Evolutionary conservation across 2,888 invertebrate species (phyloP).

Genomic region (Iselma pallidipennis): DNA sequence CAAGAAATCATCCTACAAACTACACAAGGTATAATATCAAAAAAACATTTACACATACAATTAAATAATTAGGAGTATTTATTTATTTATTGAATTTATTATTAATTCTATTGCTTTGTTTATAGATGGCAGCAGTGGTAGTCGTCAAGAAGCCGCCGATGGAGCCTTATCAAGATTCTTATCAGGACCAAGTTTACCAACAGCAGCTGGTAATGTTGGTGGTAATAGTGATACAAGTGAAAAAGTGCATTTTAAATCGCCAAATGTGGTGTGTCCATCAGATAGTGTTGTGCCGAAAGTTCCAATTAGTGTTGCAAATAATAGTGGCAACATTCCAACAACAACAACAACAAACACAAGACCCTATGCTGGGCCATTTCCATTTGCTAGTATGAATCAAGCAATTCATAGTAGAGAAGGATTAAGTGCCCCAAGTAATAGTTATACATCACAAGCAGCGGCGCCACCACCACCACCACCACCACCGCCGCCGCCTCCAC

Average conservation of each 20-base stretch:
- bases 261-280: slow-evolving; percentile 87
- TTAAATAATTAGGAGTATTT: background rate
- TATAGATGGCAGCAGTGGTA: slow-evolving; percentile 33
- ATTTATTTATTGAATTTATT: slow-evolving; percentile 2
- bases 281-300: slow-evolving; percentile 61
- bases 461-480: slow-evolving; percentile 3
- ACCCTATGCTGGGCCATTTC: slow-evolving; percentile 70
- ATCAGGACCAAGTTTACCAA: slow-evolving; percentile 9
- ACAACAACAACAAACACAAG: slow-evolving; percentile 54
- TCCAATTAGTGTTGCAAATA: slow-evolving; percentile 36
- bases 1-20: slow-evolving; percentile 73
- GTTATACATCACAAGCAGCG: slow-evolving; percentile 20
- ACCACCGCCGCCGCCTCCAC: slow-evolving; percentile 29
- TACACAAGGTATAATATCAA: slow-evolving; percentile 48
- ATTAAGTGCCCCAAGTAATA: slow-evolving; percentile 23
- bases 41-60: too few relatives aligned
- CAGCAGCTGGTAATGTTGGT: slow-evolving; percentile 10
- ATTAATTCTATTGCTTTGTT: slow-evolving; percentile 9
- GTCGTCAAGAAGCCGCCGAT: slow-evolving; percentile 28
- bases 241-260: slow-evolving; percentile 64
- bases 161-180: slow-evolving; percentile 35
- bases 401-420: slow-evolving; percentile 75
- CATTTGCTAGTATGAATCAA: slow-evolving; percentile 91
- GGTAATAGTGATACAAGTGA: slow-evolving; percentile 39
- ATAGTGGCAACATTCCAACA: slow-evolving; percentile 24